Evolutionary conservation across 2,113 vertebrate genomes (phyloP), one percentile per base, ranked within the genome.

Genomic region (Barnardius zonarius): DNA sequence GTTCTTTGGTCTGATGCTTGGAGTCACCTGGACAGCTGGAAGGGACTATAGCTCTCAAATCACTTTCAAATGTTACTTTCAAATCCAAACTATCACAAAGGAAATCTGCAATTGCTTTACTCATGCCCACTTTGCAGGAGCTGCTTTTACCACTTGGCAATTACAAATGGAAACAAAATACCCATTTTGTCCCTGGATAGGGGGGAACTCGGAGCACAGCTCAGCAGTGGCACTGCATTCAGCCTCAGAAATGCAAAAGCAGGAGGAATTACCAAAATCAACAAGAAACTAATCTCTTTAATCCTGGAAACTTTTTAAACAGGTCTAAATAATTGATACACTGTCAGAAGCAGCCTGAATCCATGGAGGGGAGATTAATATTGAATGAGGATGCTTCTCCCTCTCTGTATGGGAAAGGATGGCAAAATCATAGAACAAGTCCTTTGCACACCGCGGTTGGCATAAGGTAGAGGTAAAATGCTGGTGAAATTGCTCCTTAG

Each of bases 261-360:
- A 84, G 51, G 62, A 92, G 48, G 82, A 88, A 94, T 70, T 90
- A 84, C 75, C 82, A 64, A 55, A 69, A 74, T 68, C 89, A 87
- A 86, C 88, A 93, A 48, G 62, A 91, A 96, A 83, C n/a, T 59
- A 78, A 92, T 86, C 55, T 92, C 84, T 96, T 57, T 95, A 93
- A 95, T 96, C 80, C 93, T 90, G 83, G 83, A 87, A 94, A 54
- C 77, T 92, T 91, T 88, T 88, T 46, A 76, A 97, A 93, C 41
- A 78, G 59, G 68, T 96, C 94, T 97, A 94, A 97, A 97, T 97
- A 97, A 97, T 97, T 93, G 79, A 96, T 88, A 82, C 30, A 30
- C 73, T 85, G 95, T 95, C 90, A 94, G 92, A 93, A 92, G 81
- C 44, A 37, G 83, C 70, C 84, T 59, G 77, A 70, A 59, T 92